A percentile compares a stretch with the other conserved stretches of the same genome.
Evolutionary conservation across 2,113 vertebrate species (phyloP).

Genomic region (Eubucco bourcierii): DNA sequence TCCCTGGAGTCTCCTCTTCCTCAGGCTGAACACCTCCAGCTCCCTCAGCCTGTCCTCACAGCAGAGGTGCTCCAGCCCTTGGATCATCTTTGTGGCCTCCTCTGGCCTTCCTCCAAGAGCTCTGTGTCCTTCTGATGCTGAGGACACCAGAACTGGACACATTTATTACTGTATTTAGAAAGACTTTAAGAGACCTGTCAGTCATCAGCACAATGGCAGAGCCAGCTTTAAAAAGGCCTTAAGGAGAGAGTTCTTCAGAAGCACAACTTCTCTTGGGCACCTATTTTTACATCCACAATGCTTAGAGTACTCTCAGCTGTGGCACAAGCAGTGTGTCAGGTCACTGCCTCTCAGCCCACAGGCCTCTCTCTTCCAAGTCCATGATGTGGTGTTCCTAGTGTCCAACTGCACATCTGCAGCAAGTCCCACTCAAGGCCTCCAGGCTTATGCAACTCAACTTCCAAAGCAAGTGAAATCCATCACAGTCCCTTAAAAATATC

Average conservation of each 20-base stretch:
- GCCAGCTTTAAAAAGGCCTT: neutral
- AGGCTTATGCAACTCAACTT: neutral
- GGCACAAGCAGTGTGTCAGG: neutral
- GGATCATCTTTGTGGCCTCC: no score
- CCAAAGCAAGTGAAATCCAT: neutral
- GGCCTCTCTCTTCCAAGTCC: neutral
- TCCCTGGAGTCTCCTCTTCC: no score
- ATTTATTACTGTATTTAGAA: neutral
- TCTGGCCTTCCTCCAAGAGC: no score
- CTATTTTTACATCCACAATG: neutral
- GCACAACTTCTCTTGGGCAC: neutral
- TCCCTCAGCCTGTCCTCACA: no score
- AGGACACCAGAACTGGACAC: no score
- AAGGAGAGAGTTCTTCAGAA: neutral
- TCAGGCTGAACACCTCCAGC: no score
- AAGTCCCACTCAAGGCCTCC: neutral
- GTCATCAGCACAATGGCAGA: neutral
- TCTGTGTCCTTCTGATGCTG: no score
- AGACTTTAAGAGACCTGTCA: neutral
- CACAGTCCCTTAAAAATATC: neutral
- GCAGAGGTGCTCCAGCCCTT: no score
- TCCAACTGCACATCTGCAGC: neutral
- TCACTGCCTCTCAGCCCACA: neutral
- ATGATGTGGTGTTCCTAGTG: accelerated
- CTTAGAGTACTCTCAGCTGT: neutral